Conservation (phyloP, 2,888 invertebrate genomes). For the Cephus rjabovi region DNA sequence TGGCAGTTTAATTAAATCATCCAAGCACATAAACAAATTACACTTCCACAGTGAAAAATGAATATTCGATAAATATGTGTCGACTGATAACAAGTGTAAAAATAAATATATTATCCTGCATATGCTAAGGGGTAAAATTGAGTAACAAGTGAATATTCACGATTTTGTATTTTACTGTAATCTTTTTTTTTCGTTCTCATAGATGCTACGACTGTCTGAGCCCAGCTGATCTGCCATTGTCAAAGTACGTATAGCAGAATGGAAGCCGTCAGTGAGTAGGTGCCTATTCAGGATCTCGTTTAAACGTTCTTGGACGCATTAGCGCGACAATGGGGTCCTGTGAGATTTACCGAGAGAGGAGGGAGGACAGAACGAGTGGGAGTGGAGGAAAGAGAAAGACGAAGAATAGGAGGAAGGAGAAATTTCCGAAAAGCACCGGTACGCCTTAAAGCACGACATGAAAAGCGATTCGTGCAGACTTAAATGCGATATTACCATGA, state of each 20-base stretch:
- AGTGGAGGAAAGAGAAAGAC: neutral
- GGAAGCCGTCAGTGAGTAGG: neutral
- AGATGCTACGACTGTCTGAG: neutral
- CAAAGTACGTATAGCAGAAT: neutral
- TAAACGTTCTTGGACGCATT: conserved; percentile 25
- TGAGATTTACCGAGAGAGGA: neutral
- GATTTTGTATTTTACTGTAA: neutral
- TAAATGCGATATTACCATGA: conserved; percentile 35
- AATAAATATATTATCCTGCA: neutral
- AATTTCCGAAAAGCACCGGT: neutral
- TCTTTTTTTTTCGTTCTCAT: neutral
- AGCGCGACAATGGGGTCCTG: conserved; percentile 25
- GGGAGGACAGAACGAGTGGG: neutral
- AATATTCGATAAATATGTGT: neutral
- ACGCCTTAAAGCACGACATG: neutral
- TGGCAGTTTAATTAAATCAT: neutral
- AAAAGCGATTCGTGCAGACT: neutral
- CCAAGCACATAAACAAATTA: neutral
- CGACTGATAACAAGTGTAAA: neutral
- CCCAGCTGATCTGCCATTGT: neutral
- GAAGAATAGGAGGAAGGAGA: neutral
- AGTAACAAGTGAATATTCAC: neutral
- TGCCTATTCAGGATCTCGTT: conserved; percentile 20
- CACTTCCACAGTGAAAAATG: neutral
- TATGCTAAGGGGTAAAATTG: too few relatives aligned